phyloP scores from a whole-genome alignment of 2,113 vertebrate genomes.

The Scytalopus superciliaris region DNA sequence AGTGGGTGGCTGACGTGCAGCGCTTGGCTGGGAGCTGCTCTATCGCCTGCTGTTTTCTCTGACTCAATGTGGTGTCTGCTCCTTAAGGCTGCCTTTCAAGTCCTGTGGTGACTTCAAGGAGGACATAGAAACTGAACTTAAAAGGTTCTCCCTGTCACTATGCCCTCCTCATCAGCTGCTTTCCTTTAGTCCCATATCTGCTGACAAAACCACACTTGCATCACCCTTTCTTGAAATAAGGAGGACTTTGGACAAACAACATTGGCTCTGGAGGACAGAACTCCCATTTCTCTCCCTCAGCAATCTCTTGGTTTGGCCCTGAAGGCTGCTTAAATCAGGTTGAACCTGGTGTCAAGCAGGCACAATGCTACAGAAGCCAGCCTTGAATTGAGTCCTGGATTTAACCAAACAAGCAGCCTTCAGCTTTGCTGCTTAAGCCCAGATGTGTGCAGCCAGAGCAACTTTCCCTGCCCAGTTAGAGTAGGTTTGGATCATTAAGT shows the following conservation, averaged over 20 bases:
- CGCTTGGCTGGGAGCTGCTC: neutral
- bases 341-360: neutral
- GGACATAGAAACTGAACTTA: neutral
- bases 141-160: neutral
- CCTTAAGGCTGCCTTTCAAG: neutral
- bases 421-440: neutral
- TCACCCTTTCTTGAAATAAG: neutral
- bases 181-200: neutral
- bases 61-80: neutral
- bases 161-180: neutral
- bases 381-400: neutral
- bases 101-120: neutral
- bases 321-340: neutral
- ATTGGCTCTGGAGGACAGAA: neutral
- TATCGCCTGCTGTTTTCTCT: neutral
- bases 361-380: neutral
- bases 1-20: neutral
- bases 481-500: neutral
- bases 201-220: neutral
- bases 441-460: neutral
- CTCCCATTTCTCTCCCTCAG: neutral
- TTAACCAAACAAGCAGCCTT: neutral
- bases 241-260: neutral
- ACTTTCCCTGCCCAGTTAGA: neutral
- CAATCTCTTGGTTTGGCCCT: neutral